Base-by-base conservation (phyloP, 2,113 vertebrate species). In the Tor tambroides region DNA sequence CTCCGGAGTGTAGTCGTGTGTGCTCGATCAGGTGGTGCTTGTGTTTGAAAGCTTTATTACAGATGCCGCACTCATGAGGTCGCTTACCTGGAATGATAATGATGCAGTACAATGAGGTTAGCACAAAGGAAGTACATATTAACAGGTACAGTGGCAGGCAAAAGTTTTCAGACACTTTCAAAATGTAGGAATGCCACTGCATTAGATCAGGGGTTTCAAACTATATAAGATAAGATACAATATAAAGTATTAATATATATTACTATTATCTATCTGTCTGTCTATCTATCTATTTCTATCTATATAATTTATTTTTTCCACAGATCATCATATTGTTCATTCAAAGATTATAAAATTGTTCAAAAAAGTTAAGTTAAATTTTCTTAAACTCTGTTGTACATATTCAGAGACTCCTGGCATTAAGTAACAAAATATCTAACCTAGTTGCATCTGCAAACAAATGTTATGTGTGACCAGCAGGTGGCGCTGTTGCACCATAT, bases 21-120 rank as follows among this genome's bases (percentile, higher is more conserved):
- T 99, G 98, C 89, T 99, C 98, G 0, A 99, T 99, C 95, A 99
- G 94, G 94, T 99, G 98, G 90, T 99, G 98, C 87, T 99, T 99
- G 95, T 99, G 98, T 96, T 99, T 99, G 93, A 99, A 99, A 0
- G 98, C 98, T 92, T 99, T 99, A 74, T 96, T 96, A 91, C 98
- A 99, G 92, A 99, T 94, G 35, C 92, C 95, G 89, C 98, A 99
- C 94, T 99, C 98, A 0, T 99, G 97, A 87, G 98, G 98, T 43
- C 98, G 96, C 90, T 98, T 99, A 89, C 98, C 98, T 99, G 59
- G 26, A 32, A 85, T 14, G 59, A 21, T 23, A 9, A 76, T 38
- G 28, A 21, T 8, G 72, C 23, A 75, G 46, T 26, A 75, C 0
- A 17, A 1, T 69, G 23, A 80, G 28, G 35, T 61, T 67, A n/a